Evolutionary conservation across 1,140 invertebrate genomes (phyloP).

Genomic region (Amyelois transitella): DNA sequence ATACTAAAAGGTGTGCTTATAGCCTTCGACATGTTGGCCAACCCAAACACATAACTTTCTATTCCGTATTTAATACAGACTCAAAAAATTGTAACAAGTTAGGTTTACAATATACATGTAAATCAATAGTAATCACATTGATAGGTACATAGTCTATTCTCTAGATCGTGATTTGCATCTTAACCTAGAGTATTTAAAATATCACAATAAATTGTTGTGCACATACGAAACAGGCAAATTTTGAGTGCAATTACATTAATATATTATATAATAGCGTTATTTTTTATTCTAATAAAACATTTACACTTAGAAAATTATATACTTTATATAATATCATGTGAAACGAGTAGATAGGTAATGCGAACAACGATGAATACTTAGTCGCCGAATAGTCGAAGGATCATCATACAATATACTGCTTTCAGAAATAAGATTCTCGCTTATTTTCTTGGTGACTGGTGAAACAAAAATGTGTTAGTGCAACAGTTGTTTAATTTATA

Average conservation of each 20-base stretch:
- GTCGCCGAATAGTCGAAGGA: constrained; percentile 14
- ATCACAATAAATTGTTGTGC: constrained; percentile 74
- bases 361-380: constrained; percentile 9
- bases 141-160: constrained; percentile 62
- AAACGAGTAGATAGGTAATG: constrained; percentile 13
- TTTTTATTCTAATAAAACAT: constrained; percentile 53
- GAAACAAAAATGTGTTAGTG: too few species aligned
- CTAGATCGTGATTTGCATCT: constrained; percentile 66
- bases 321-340: constrained; percentile 17
- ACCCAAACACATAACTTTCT: constrained; percentile 23
- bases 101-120: constrained; percentile 38
- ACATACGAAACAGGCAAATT: constrained; percentile 74
- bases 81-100: constrained; percentile 19
- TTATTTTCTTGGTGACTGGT: too few species aligned
- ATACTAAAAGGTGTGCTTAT: neutral
- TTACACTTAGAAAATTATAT: constrained; percentile 41
- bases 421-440: constrained; percentile 11
- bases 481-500: too few species aligned
- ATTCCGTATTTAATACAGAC: constrained; percentile 53
- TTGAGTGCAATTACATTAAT: constrained; percentile 72
- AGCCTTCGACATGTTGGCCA: constrained; percentile 19
- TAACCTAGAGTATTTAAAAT: constrained; percentile 73
- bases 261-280: constrained; percentile 49
- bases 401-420: too few species aligned
- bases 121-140: constrained; percentile 56